A percentile compares a stretch with the other conserved stretches of the same genome.
phyloP scores from a whole-genome alignment of 2,797 vertebrate genomes.

The Crenuchus spilurus region DNA sequence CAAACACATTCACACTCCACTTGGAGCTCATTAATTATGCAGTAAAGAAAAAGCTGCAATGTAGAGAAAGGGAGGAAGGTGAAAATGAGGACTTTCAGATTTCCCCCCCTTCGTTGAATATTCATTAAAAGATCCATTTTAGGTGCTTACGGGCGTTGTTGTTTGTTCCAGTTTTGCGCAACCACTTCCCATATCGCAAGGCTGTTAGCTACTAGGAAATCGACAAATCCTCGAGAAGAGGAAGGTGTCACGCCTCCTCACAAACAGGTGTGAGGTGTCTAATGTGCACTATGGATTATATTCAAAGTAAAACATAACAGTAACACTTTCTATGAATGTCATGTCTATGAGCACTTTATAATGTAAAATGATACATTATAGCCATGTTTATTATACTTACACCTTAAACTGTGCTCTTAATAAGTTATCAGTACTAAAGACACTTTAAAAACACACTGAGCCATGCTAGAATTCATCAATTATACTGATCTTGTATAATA shows the following conservation, averaged over 20 bases:
- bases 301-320: constrained; percentile 60
- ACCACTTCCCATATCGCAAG: constrained; percentile 76
- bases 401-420: too few species aligned
- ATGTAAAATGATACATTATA: too few species aligned
- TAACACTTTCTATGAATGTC: too few species aligned
- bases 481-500: too few species aligned
- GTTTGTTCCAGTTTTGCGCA: constrained; percentile 83
- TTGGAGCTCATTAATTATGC: constrained; percentile 88
- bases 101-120: constrained; percentile 82
- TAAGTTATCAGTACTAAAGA: too few species aligned
- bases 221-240: constrained; percentile 66
- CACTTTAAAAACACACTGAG: too few species aligned
- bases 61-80: constrained; percentile 83
- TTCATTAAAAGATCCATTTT: constrained; percentile 85
- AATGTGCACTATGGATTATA: constrained; percentile 46
- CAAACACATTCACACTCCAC: constrained; percentile 83
- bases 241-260: constrained; percentile 59
- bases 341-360: too few species aligned
- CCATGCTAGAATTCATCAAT: too few species aligned
- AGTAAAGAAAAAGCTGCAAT: constrained; percentile 85
- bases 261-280: constrained; percentile 57
- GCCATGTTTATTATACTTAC: too few species aligned
- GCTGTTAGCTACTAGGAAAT: constrained; percentile 76
- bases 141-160: constrained; percentile 84
- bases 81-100: constrained; percentile 85